phyloP scores from a whole-genome alignment of 2,888 invertebrate genomes.

The Meteorus colon region DNA sequence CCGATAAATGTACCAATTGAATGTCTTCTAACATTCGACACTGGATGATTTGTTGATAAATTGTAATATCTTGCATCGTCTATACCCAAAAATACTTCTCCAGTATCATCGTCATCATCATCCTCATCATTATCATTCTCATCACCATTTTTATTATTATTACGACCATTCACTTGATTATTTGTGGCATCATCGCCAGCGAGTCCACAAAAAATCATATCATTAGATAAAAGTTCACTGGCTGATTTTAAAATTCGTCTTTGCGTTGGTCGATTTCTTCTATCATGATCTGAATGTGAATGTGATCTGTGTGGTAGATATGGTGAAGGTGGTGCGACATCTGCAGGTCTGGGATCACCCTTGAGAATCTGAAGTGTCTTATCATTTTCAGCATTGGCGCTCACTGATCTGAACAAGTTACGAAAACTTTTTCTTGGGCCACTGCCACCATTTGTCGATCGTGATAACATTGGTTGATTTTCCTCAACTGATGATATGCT shows the following conservation, averaged over 20 bases:
- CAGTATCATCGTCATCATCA: slow-evolving; percentile 70
- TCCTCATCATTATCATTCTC: slow-evolving; percentile 62
- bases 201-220: slow-evolving; percentile 66
- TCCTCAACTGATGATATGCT: slow-evolving; percentile 59
- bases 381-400: slow-evolving; percentile 78
- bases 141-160: slow-evolving; percentile 53
- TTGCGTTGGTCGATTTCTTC: slow-evolving; percentile 56
- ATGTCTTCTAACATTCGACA: slow-evolving; percentile 76
- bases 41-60: slow-evolving; percentile 68
- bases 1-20: slow-evolving; percentile 81
- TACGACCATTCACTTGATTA: slow-evolving; percentile 48
- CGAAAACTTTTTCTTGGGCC: slow-evolving; percentile 75
- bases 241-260: slow-evolving; percentile 66
- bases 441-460: slow-evolving; percentile 40
- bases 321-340: slow-evolving; percentile 78
- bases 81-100: slow-evolving; percentile 78
- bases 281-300: slow-evolving; percentile 67
- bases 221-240: slow-evolving; percentile 68
- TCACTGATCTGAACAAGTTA: slow-evolving; percentile 79
- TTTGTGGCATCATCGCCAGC: slow-evolving; percentile 50
- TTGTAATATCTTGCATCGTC: slow-evolving; percentile 76
- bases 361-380: slow-evolving; percentile 80
- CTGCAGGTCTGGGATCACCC: slow-evolving; percentile 82
- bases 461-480: slow-evolving; percentile 56
- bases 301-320: slow-evolving; percentile 68